Percentiles rank a stretch among this genome's conserved stretches.
Conservation (phyloP, 2,888 invertebrate genomes). For the Ormyrus pomaceus region DNA sequence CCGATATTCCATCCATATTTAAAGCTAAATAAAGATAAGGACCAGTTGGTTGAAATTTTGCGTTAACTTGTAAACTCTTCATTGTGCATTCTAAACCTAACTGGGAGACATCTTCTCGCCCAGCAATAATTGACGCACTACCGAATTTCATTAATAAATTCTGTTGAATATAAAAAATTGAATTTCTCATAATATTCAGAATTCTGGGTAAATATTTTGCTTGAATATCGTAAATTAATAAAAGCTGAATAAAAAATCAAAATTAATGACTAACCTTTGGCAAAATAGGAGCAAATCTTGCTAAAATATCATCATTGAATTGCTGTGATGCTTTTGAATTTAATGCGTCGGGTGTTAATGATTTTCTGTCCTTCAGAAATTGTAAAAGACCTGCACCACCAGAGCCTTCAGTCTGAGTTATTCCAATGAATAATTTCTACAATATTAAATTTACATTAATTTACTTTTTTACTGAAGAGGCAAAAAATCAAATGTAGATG, state of each 20-base stretch:
- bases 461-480: slow-evolving; percentile 21
- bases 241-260: background rate
- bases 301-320: slow-evolving; percentile 67
- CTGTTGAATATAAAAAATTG: slow-evolving; percentile 70
- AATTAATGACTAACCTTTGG: slow-evolving; percentile 81
- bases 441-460: slow-evolving; percentile 32
- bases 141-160: slow-evolving; percentile 86
- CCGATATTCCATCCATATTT: slow-evolving; percentile 69
- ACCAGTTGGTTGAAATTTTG: slow-evolving; percentile 68
- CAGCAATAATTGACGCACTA: slow-evolving; percentile 83
- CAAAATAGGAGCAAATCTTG: slow-evolving; percentile 84
- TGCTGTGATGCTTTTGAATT: slow-evolving; percentile 60
- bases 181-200: background rate
- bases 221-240: slow-evolving; percentile 19
- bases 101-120: slow-evolving; percentile 81
- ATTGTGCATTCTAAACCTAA: slow-evolving; percentile 84
- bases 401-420: slow-evolving; percentile 79
- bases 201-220: slow-evolving; percentile 8
- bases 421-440: slow-evolving; percentile 82
- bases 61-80: slow-evolving; percentile 80
- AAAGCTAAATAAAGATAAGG: slow-evolving; percentile 67
- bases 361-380: slow-evolving; percentile 72
- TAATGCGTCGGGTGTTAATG: slow-evolving; percentile 61
- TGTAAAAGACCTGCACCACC: slow-evolving; percentile 72
- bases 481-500: slow-evolving; percentile 33